Evolutionary conservation across 2,113 vertebrate species (phyloP).

Genomic region (Lepisosteus osseus): DNA sequence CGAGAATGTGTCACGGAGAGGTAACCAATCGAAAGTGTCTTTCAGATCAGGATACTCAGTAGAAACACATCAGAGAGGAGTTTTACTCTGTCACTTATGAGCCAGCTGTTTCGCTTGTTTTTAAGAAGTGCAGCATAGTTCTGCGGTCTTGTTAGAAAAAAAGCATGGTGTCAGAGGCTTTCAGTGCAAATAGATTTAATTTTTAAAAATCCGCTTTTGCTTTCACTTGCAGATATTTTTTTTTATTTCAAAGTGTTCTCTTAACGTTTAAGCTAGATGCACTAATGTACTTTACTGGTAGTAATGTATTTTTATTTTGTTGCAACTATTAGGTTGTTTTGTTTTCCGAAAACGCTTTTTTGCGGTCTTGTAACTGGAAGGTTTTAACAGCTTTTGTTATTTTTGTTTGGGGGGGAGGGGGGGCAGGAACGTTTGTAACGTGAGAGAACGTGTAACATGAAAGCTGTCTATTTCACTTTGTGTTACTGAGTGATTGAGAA

Average conservation of each 20-base stretch:
- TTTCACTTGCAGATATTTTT: constrained; percentile 36
- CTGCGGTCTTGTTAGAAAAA: background rate
- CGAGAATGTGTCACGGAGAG: no score
- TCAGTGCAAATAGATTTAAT: background rate
- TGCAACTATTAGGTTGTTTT: constrained; percentile 16
- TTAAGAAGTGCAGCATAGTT: background rate
- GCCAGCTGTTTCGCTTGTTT: background rate
- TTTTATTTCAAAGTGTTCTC: constrained; percentile 41
- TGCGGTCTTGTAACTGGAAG: constrained; percentile 48
- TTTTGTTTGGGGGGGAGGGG: constrained; percentile 23
- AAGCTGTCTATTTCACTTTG: constrained; percentile 49
- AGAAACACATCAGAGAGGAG: no score
- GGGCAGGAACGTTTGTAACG: constrained; percentile 64
- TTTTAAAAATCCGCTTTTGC: constrained; percentile 28
- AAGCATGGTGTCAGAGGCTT: background rate
- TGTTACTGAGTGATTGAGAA: constrained; percentile 71
- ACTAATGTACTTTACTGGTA: constrained; percentile 65
- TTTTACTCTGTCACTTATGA: no score
- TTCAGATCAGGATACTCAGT: no score
- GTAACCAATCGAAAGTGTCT: no score
- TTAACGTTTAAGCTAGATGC: constrained; percentile 64
- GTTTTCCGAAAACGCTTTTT: constrained; percentile 35
- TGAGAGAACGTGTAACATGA: constrained; percentile 61
- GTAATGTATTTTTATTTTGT: constrained; percentile 39
- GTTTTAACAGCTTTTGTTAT: constrained; percentile 38